Evolutionary conservation across 2,888 invertebrate genomes (phyloP), one percentile per base, ranked within the genome.

Genomic region (Lathronympha strigana): DNA sequence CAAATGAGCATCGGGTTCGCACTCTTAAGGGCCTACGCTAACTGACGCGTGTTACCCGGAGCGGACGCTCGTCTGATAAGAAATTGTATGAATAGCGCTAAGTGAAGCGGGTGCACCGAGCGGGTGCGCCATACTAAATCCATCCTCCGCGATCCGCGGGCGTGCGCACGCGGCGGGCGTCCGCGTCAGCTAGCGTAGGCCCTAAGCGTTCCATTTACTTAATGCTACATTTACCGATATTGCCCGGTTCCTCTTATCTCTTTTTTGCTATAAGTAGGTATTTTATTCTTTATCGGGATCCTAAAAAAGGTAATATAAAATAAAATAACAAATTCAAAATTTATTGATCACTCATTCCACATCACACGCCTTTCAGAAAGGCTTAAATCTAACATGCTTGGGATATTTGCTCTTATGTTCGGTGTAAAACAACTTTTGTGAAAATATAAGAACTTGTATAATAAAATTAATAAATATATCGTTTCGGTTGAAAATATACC

Each of bases 321-420:
- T 54, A 76, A 75, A 75, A 73, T 77, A 82, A 84, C 75, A 81
- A 83, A 79, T 82, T 80, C 72, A 81, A 78, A 70, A 77, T 86
- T 86, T 85, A 86, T 86, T 86, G 73, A 84, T 87, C 83, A 84
- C 83, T 79, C 82, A 84, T 82, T 82, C 76, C 79, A 84, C 83
- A 87, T 87, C 84, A 85, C 83, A 79, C 80, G 79, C 83, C 83
- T 85, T 84, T 75, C 55, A 61, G 49, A 33, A 84, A 86, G 84
- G 81, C 84, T 73, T 68, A 69, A 58, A 61, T 60, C 47, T 66
- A 54, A 31, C 53, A 66, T 61, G 54, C 66, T 55, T 31, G 60
- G 47, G 31, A 54, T 25, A 36, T 23, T 45, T 64, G 50, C 55
- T 25, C 3, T 51, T 19, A 55, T 25, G 15, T 28, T 19, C 23